Evolutionary conservation across 2,888 invertebrate genomes (phyloP).

Genomic region (Chaitophorus viminalis): DNA sequence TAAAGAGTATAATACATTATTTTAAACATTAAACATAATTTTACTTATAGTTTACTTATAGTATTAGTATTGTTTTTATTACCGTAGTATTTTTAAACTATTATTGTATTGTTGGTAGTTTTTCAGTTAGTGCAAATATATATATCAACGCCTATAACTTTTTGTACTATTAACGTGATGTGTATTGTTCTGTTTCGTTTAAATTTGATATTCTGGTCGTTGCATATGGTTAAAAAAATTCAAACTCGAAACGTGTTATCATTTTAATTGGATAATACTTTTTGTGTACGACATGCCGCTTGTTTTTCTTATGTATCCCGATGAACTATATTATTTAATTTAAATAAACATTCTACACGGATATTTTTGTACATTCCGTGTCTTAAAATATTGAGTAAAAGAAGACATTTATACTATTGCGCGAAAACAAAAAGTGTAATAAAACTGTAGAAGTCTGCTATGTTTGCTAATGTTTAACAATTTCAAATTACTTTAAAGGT

Average conservation of each 20-base stretch:
- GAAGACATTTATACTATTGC: slow-evolving; percentile 3
- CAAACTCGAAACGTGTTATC: not conserved
- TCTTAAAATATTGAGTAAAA: slow-evolving; percentile 28
- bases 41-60: no score
- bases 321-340: slow-evolving; percentile 1
- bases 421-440: slow-evolving; percentile 13
- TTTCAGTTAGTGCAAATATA: no score
- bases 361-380: slow-evolving; percentile 40
- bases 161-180: no score
- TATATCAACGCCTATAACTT: no score
- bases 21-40: no score
- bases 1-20: no score
- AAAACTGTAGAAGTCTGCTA: not conserved
- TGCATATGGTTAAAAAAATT: not conserved
- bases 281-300: not conserved
- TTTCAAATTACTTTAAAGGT: slow-evolving; percentile 43
- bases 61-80: no score
- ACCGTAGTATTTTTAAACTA: no score
- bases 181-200: no score
- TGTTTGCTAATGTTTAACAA: slow-evolving; percentile 23
- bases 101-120: no score
- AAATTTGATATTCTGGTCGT: no score
- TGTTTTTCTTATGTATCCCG: not conserved
- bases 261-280: not conserved
- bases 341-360: not conserved